A percentile compares a stretch with the other conserved stretches of the same genome.
Evolutionary conservation across 2,113 vertebrate genomes (phyloP).

Genomic region (Myrmophylax atrothorax): DNA sequence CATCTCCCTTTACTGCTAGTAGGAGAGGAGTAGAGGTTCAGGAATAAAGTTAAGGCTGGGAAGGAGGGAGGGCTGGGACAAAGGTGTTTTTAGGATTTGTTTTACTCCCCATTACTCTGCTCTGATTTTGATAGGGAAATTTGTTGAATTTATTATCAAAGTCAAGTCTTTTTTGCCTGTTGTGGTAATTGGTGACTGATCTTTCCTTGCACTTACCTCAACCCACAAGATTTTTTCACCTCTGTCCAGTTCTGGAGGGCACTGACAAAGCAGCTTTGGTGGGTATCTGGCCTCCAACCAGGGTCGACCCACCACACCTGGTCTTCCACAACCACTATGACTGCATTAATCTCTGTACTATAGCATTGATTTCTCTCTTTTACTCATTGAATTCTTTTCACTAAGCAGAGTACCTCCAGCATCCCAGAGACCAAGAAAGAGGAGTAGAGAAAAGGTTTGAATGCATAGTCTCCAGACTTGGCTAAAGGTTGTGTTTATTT

Average conservation of each 20-base stretch:
- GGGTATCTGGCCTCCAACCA: neutral
- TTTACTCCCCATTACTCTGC: neutral
- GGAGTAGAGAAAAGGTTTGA: neutral
- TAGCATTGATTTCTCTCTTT: neutral
- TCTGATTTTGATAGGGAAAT: neutral
- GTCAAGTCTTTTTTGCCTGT: neutral
- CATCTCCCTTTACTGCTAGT: neutral
- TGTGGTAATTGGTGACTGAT: accelerated
- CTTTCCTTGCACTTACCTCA: neutral
- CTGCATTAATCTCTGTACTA: neutral
- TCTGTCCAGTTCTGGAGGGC: accelerated
- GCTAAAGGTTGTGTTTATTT: neutral
- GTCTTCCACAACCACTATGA: neutral
- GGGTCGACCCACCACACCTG: neutral
- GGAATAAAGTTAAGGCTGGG: neutral
- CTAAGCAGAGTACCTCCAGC: neutral
- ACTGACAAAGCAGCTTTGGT: neutral
- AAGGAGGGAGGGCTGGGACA: accelerated
- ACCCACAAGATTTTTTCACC: accelerated
- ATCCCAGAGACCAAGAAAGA: neutral
- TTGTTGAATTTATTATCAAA: neutral
- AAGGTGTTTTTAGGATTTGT: neutral
- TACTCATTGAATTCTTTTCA: neutral
- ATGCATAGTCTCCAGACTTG: neutral
- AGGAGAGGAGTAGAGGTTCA: neutral